phyloP scores from a whole-genome alignment of 2,113 vertebrate genomes.

The Pterocles gutturalis region DNA sequence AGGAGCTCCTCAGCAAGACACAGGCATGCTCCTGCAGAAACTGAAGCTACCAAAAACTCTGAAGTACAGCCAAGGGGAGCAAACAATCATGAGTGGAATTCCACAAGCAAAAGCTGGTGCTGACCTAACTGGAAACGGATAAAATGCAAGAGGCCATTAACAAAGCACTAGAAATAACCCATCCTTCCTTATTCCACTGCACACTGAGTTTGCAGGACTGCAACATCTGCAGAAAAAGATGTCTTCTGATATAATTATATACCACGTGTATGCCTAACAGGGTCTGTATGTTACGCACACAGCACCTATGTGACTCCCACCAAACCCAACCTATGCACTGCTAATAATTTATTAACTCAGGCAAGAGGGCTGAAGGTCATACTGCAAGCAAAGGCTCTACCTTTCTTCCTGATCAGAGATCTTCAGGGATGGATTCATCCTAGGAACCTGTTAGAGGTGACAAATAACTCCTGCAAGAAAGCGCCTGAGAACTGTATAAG shows the following conservation, averaged over 20 bases:
- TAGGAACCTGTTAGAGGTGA: background rate
- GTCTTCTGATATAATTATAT: background rate
- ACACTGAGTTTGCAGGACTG: background rate
- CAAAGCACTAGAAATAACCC: background rate
- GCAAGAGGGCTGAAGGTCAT: background rate
- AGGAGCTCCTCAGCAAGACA: background rate
- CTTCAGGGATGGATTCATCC: background rate
- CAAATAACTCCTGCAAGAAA: background rate
- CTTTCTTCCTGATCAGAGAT: background rate
- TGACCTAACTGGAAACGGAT: background rate
- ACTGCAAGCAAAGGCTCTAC: background rate
- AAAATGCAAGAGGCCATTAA: background rate
- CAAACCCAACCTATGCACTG: too few relatives aligned
- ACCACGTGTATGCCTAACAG: rapidly evolving
- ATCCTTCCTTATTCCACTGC: background rate
- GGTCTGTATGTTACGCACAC: background rate
- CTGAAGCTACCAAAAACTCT: background rate
- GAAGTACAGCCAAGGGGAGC: background rate
- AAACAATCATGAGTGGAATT: rapidly evolving
- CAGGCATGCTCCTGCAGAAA: background rate
- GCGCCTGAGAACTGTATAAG: background rate
- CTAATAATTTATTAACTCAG: background rate
- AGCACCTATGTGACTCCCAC: background rate
- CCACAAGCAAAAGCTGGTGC: background rate
- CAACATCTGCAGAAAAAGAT: background rate